Conservation (phyloP, 2,888 invertebrate genomes). For the Cosmia trapezina region DNA sequence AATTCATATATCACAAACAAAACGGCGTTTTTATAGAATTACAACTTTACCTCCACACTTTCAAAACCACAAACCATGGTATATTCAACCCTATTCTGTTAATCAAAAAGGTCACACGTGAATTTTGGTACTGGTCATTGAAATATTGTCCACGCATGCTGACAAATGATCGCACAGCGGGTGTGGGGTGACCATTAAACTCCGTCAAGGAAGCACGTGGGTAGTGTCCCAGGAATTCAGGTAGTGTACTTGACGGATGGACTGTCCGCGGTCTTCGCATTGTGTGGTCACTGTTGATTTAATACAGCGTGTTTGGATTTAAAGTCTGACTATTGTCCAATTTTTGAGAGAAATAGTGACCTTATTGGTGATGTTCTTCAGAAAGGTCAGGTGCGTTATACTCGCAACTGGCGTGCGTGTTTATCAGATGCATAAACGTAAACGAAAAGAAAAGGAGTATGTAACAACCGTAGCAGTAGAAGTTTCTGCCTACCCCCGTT, state of each 20-base stretch:
- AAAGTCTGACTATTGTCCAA: fast-evolving
- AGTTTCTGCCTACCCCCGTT: background rate
- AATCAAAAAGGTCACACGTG: background rate
- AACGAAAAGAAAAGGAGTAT: background rate
- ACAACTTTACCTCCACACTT: constrained; percentile 11
- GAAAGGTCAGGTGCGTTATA: too few relatives aligned
- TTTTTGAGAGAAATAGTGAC: background rate
- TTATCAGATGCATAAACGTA: background rate
- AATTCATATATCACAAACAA: constrained; percentile 48
- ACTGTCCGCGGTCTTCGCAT: constrained; percentile 73
- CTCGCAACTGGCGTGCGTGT: background rate
- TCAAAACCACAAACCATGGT: background rate
- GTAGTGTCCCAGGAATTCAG: constrained; percentile 78
- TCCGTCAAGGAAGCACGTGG: constrained; percentile 78
- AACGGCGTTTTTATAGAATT: constrained; percentile 22
- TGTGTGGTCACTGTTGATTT: constrained; percentile 65
- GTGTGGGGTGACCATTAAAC: constrained; percentile 79
- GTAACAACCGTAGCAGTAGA: too few relatives aligned
- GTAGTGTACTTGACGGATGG: constrained; percentile 81
- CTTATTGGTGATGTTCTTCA: background rate
- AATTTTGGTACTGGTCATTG: background rate
- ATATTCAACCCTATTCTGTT: constrained; percentile 8
- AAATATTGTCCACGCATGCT: constrained; percentile 70
- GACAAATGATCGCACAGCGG: constrained; percentile 85
- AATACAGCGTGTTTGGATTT: constrained; percentile 63